Conservation (phyloP, 2,113 vertebrate genomes). For the Pithys albifrons region DNA sequence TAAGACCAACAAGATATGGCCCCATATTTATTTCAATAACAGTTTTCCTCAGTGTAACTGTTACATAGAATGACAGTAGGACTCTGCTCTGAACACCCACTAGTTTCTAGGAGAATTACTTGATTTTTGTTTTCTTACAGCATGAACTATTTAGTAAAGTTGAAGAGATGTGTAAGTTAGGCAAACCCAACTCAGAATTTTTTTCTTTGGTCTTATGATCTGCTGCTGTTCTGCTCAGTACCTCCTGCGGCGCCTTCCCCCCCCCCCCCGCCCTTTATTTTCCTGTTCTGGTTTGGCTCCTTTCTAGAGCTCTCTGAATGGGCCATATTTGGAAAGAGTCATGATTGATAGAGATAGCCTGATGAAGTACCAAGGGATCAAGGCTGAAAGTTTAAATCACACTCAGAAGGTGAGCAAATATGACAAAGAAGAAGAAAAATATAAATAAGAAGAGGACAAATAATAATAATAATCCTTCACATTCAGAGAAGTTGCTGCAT, state of each 20-base stretch:
- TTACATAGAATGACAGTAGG: neutral
- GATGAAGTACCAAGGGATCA: neutral
- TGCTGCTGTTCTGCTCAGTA: no score
- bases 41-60: neutral
- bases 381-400: neutral
- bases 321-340: neutral
- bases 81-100: neutral
- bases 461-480: neutral
- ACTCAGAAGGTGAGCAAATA: neutral
- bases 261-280: no score
- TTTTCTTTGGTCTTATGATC: neutral
- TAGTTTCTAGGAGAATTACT: neutral
- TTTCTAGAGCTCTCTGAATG: neutral
- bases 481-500: neutral
- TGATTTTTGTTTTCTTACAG: neutral
- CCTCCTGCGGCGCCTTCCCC: no score
- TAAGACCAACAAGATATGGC: neutral
- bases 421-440: neutral
- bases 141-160: neutral
- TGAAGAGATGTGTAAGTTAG: neutral
- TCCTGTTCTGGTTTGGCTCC: neutral
- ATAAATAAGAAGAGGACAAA: neutral
- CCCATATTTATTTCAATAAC: constrained; percentile 6
- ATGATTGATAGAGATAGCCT: neutral
- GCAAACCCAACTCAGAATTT: neutral